Base-by-base conservation (phyloP, 2,113 vertebrate genomes). In the Nematolebias whitei region DNA sequence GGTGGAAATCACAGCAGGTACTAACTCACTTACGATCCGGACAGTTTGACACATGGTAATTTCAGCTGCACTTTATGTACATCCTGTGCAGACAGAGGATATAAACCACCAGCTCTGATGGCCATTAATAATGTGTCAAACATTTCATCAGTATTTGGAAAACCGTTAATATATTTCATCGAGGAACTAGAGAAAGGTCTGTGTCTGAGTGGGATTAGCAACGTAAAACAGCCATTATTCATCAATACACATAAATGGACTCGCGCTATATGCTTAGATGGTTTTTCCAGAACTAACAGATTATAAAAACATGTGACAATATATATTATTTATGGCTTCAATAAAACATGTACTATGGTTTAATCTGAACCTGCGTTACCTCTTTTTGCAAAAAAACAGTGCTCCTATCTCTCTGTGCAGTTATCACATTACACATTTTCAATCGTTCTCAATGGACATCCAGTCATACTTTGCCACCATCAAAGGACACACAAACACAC, bases 81-180 rank as follows among this genome's bases (percentile, higher is more conserved):
- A 52, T 62, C 65, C 47, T 38, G 60, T 45, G 73, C 69, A 44
- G 76, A 71, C 71, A 59, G 44, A 4, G 16, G 38, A 52, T 26
- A 66, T 82, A 78, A 85, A 85, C 80, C 3, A 0, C 5, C 24
- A 63, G 29, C 9, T 80, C 78, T 38, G 45, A 65, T 45, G 45
- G 79, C 49, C 35, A 32, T 78, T 86, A 65, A 67, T 79, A 68
- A 71, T 61, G 50, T 63, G 71, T 76, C 55, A 61, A 38, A 73
- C 23, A 78, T 84, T 75, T 82, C 71, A 68, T 75, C 70, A 66
- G 72, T 26, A 72, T 81, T 78, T 79, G 60, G 39, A 83, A 79
- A 74, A 52, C n/a, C 44, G 44, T 81, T 81, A 55, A 70, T 76
- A 69, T 65, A 24, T 24, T 45, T 70, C 19, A 48, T 1, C 11